Percentiles rank a stretch among this genome's conserved stretches.
phyloP scores from a whole-genome alignment of 2,113 vertebrate species.

The Erinaceus europaeus region DNA sequence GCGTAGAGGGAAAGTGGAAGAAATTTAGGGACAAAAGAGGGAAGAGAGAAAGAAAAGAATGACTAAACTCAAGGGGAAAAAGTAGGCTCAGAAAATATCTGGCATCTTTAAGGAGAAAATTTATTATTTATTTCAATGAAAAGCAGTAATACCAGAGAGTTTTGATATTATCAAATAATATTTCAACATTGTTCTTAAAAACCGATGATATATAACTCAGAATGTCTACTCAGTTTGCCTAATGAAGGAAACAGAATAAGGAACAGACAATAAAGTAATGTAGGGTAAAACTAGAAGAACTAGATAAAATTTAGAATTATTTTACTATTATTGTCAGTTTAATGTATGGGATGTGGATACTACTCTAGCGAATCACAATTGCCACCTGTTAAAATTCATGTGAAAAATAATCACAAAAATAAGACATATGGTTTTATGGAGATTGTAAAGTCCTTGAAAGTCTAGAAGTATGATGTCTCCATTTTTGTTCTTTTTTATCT shows the following conservation, averaged over 20 bases:
- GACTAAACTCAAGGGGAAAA: neutral
- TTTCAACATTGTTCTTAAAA: neutral
- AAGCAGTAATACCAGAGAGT: neutral
- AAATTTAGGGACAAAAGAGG: accelerated
- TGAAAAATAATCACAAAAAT: neutral
- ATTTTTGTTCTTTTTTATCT: too few relatives aligned
- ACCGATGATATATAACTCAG: neutral
- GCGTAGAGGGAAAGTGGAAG: neutral
- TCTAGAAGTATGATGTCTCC: too few relatives aligned
- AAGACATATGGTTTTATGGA: neutral
- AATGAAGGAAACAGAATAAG: neutral
- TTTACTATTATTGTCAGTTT: neutral
- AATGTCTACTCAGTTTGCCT: neutral
- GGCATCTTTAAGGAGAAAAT: neutral
- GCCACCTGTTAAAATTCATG: neutral
- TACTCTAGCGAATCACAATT: neutral
- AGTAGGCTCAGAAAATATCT: neutral
- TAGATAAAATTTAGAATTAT: neutral
- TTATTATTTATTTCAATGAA: neutral
- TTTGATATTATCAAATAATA: neutral
- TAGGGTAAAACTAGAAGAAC: neutral
- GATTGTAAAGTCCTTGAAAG: too few relatives aligned
- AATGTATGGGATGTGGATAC: neutral
- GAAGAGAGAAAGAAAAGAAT: neutral
- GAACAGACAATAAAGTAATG: neutral